Evolutionary conservation across 2,113 vertebrate species (phyloP).

Genomic region (Amblyornis subalaris): DNA sequence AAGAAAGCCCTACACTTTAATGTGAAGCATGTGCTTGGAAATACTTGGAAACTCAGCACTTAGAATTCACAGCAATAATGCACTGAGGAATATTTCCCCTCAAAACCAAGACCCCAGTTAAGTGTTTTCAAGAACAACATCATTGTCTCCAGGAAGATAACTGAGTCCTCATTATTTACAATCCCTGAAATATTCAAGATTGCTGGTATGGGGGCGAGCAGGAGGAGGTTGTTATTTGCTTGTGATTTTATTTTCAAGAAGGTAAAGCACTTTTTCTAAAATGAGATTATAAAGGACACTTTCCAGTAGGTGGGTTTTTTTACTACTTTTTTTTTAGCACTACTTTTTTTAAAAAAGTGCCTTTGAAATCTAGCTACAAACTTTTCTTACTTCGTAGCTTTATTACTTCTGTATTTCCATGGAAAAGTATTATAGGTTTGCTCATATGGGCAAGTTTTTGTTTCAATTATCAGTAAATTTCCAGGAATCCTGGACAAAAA

Average conservation of each 20-base stretch:
- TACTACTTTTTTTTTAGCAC: neutral
- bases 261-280: neutral
- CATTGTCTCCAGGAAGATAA: neutral
- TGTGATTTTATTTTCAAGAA: slow-evolving; percentile 17
- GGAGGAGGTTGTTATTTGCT: slow-evolving; percentile 7
- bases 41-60: slow-evolving; percentile 33
- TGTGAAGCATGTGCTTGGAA: neutral
- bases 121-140: slow-evolving; percentile 39
- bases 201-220: slow-evolving; percentile 4
- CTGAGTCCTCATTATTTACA: neutral
- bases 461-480: neutral
- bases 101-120: slow-evolving; percentile 51
- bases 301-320: rapidly evolving
- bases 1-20: neutral
- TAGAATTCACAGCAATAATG: slow-evolving; percentile 18
- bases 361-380: neutral
- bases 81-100: slow-evolving; percentile 40
- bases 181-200: neutral
- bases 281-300: neutral
- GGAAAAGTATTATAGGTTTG: neutral
- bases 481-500: neutral
- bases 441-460: neutral
- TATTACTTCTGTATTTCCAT: neutral
- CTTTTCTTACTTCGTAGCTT: neutral
- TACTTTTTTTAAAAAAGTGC: neutral